Conservation (phyloP, 1,140 invertebrate species). For the Glossosoma conforme region DNA sequence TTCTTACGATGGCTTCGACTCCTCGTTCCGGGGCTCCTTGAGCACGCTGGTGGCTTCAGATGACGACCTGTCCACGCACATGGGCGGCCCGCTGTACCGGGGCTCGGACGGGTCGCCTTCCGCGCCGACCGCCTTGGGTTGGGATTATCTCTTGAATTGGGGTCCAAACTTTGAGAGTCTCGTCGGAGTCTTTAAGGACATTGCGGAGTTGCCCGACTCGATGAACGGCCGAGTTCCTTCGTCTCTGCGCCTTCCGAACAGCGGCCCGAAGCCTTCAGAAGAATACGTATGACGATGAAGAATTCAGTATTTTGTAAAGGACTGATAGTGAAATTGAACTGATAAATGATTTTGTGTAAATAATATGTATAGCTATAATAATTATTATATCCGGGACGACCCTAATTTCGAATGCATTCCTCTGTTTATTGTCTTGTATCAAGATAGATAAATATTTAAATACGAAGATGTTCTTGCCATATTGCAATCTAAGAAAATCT, state of each 20-base stretch:
- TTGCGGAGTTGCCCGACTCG: slow-evolving; percentile 85
- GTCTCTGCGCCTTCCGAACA: slow-evolving; percentile 60
- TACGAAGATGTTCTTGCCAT: slow-evolving; percentile 46
- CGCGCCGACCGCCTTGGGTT: slow-evolving; percentile 66
- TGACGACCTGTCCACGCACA: slow-evolving; percentile 76
- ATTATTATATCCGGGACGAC: background rate
- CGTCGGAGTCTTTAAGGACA: slow-evolving; percentile 93
- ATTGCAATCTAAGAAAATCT: slow-evolving; percentile 30
- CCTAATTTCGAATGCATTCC: background rate
- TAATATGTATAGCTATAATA: slow-evolving; percentile 16
- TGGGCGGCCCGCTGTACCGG: slow-evolving; percentile 66
- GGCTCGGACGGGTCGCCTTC: slow-evolving; percentile 72
- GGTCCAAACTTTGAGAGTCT: slow-evolving; percentile 92
- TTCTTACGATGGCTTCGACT: slow-evolving; percentile 89
- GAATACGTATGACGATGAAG: slow-evolving; percentile 62
- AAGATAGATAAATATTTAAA: slow-evolving; percentile 36
- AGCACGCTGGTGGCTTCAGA: slow-evolving; percentile 90
- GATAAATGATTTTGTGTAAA: slow-evolving; percentile 20
- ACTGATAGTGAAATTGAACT: slow-evolving; percentile 30
- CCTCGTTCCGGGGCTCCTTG: slow-evolving; percentile 86
- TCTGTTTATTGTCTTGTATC: slow-evolving; percentile 48
- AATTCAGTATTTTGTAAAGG: slow-evolving; percentile 21
- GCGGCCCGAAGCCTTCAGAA: slow-evolving; percentile 69
- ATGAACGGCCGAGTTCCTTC: slow-evolving; percentile 60
- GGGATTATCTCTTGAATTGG: slow-evolving; percentile 94